Evolutionary conservation across 2,113 vertebrate species (phyloP).

Genomic region (Isichthys henryi): DNA sequence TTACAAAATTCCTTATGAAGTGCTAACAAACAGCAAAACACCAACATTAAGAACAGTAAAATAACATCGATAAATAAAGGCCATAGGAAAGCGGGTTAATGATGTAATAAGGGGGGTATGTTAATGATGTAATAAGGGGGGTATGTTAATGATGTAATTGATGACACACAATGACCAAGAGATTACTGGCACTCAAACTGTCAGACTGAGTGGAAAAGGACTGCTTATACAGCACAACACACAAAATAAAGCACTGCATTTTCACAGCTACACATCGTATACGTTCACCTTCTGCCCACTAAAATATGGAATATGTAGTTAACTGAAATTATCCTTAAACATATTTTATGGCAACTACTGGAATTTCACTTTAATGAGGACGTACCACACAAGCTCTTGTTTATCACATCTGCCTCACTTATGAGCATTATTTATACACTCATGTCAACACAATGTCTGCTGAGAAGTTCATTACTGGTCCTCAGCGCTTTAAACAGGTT

Average conservation of each 20-base stretch:
- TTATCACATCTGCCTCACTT: background rate
- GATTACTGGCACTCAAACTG: background rate
- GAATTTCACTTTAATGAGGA: background rate
- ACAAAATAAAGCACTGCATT: background rate
- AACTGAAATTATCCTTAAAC: background rate
- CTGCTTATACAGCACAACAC: background rate
- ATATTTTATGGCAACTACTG: background rate
- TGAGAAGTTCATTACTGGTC: background rate
- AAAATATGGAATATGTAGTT: background rate
- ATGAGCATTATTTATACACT: background rate
- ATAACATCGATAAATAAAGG: background rate
- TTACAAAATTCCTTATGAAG: background rate
- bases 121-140: background rate
- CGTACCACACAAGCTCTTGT: background rate
- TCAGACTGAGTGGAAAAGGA: background rate
- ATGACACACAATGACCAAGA: background rate
- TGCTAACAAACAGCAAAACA: background rate
- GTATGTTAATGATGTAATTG: background rate
- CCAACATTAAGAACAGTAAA: background rate
- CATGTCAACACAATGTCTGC: background rate
- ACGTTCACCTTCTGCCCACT: background rate
- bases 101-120: background rate
- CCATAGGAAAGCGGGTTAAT: background rate
- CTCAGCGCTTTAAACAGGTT: background rate
- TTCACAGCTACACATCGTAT: background rate